These are phyloP conservation scores for Monopis laevigella DNA, from an alignment of 2,888 invertebrate genomes.

Conservation along the genomic window DNA sequence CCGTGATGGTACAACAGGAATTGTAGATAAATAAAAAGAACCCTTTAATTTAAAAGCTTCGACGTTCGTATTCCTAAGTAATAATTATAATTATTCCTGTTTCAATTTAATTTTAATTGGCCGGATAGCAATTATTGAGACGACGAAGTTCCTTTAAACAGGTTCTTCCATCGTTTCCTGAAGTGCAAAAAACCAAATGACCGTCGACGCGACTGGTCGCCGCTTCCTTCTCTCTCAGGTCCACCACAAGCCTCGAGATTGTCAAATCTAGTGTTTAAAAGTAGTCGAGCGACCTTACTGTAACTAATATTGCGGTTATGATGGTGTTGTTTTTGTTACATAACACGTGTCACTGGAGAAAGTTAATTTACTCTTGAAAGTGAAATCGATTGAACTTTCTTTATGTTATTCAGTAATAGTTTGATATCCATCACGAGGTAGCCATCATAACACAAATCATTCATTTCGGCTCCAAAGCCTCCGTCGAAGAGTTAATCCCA, in stretches of 20 bases:
- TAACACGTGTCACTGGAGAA: slow-evolving; percentile 66
- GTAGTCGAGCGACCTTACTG: slow-evolving; percentile 44
- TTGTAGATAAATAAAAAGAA: no score
- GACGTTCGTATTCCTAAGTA: no score
- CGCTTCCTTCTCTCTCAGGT: slow-evolving; percentile 9
- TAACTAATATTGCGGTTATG: slow-evolving; percentile 47
- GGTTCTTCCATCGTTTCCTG: slow-evolving; percentile 10
- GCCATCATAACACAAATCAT: slow-evolving; percentile 15
- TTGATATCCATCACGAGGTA: no score
- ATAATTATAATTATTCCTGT: no score
- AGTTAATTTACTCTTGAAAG: slow-evolving; percentile 68
- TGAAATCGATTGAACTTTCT: slow-evolving; percentile 67
- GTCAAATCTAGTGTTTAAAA: slow-evolving; percentile 27
- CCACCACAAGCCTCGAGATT: neutral
- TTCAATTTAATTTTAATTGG: slow-evolving; percentile 1
- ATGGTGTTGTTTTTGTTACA: slow-evolving; percentile 49
- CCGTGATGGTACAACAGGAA: no score
- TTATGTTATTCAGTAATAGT: slow-evolving; percentile 59
- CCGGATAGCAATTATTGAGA: slow-evolving; percentile 1
- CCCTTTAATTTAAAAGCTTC: no score
- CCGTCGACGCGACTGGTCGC: slow-evolving; percentile 1
- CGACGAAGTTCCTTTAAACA: neutral
- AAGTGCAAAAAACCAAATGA: slow-evolving; percentile 3
- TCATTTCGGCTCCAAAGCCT: neutral
- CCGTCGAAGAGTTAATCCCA: neutral